Percentiles rank a stretch among this genome's conserved stretches.
phyloP scores from a whole-genome alignment of 2,888 invertebrate genomes.

The Xanthia icteritia region DNA sequence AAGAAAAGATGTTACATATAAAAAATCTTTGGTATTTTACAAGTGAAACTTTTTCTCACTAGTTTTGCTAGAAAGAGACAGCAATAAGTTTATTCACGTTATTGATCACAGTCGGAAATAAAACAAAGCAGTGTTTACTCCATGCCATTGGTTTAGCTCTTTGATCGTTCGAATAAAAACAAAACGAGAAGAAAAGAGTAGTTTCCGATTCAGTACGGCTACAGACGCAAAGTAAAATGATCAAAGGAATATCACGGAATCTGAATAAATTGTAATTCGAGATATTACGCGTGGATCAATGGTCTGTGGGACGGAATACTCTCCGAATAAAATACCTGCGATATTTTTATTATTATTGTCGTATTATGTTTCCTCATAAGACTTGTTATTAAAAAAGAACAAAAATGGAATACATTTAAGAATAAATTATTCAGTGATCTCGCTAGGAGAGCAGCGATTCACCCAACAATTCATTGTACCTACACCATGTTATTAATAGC shows the following conservation, averaged over 20 bases:
- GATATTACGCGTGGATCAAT: conserved; percentile 19
- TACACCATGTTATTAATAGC: too few relatives aligned
- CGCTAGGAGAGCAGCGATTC: too few relatives aligned
- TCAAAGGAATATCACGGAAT: conserved; percentile 37
- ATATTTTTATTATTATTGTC: too few relatives aligned
- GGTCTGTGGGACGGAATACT: conserved; percentile 10
- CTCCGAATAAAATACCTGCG: conserved; percentile 6
- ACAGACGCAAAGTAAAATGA: conserved; percentile 22
- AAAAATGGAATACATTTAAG: too few relatives aligned
- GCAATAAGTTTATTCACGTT: not conserved
- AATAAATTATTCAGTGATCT: too few relatives aligned
- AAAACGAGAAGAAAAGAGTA: conserved; percentile 5
- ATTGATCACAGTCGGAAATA: not conserved
- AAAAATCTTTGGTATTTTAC: too few relatives aligned
- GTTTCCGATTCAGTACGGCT: conserved; percentile 11
- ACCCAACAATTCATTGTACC: too few relatives aligned
- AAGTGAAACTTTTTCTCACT: too few relatives aligned
- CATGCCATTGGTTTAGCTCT: conserved; percentile 17
- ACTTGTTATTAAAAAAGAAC: too few relatives aligned
- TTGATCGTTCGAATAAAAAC: conserved; percentile 32
- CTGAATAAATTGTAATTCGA: conserved; percentile 38
- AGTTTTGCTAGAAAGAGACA: not conserved
- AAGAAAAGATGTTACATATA: too few relatives aligned
- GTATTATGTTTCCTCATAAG: too few relatives aligned
- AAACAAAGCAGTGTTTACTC: conserved; percentile 11